These are phyloP conservation scores for Pollenia angustigena DNA, from an alignment of 2,888 invertebrate genomes.

Conservation along the genomic window DNA sequence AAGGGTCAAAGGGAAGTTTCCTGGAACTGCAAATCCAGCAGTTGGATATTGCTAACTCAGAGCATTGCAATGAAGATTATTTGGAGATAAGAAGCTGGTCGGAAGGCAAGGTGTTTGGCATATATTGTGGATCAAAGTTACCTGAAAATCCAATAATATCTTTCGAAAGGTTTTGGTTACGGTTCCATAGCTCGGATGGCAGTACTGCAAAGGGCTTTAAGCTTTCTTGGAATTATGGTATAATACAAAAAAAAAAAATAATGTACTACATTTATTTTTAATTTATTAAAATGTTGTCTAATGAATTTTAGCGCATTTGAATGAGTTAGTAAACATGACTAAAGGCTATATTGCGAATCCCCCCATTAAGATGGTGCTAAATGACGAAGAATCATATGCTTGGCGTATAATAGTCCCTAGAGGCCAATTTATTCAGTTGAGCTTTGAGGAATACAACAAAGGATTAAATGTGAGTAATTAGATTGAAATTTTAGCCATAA, in stretches of 20 bases:
- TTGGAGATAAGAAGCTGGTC: constrained; percentile 91
- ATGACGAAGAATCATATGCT: constrained; percentile 77
- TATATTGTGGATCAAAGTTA: constrained; percentile 89
- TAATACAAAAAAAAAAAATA: constrained; percentile 73
- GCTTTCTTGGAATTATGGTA: constrained; percentile 89
- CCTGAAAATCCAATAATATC: constrained; percentile 86
- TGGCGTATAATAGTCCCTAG: constrained; percentile 80
- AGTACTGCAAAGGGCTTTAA: constrained; percentile 88
- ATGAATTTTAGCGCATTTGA: constrained; percentile 77
- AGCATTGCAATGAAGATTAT: constrained; percentile 92
- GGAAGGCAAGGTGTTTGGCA: constrained; percentile 88
- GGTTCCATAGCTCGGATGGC: constrained; percentile 89
- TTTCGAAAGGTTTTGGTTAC: constrained; percentile 88
- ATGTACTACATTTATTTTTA: background rate
- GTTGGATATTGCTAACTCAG: constrained; percentile 89
- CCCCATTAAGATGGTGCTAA: constrained; percentile 75
- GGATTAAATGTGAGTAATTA: constrained; percentile 79
- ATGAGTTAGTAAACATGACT: constrained; percentile 77
- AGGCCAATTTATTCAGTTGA: constrained; percentile 75
- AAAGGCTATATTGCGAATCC: constrained; percentile 80
- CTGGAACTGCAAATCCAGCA: constrained; percentile 88
- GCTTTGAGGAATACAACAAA: constrained; percentile 79
- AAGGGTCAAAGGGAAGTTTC: constrained; percentile 88
- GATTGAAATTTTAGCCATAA: background rate
- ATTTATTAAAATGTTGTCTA: background rate